phyloP scores from a whole-genome alignment of 1,140 invertebrate species.

The Monomorium pharaonis region DNA sequence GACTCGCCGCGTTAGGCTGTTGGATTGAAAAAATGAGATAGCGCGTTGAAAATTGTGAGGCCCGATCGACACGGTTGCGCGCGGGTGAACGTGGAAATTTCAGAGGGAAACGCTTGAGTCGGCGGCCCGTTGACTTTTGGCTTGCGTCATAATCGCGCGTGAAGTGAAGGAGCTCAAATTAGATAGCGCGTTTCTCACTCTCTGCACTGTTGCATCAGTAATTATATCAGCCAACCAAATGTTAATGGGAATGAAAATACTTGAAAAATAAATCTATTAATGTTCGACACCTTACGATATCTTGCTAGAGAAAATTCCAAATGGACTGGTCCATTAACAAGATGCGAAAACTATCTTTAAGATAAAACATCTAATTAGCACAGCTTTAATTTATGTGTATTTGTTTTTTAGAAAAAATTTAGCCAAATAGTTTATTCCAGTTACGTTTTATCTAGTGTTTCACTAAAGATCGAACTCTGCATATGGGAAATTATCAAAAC shows the following conservation, averaged over 20 bases:
- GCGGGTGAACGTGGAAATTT: background rate
- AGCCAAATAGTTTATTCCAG: no score
- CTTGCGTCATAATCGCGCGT: background rate
- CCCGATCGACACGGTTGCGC: background rate
- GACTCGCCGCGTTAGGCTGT: background rate
- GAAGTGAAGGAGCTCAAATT: background rate
- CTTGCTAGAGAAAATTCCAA: no score
- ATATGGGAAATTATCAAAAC: no score
- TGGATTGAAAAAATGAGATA: background rate
- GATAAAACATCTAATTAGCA: no score
- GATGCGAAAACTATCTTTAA: no score
- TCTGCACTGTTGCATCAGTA: background rate
- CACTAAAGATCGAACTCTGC: no score
- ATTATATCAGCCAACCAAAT: background rate
- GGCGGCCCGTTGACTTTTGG: background rate
- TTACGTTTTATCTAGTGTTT: no score
- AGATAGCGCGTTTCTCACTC: background rate
- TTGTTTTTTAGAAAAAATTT: no score
- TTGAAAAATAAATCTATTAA: background rate
- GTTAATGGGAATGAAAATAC: background rate
- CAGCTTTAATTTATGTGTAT: no score
- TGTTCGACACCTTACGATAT: no score
- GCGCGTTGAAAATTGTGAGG: background rate
- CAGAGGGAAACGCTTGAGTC: no score
- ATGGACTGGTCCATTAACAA: no score